Conservation (phyloP, 1,140 invertebrate species). For the Drosophila carrolli region DNA sequence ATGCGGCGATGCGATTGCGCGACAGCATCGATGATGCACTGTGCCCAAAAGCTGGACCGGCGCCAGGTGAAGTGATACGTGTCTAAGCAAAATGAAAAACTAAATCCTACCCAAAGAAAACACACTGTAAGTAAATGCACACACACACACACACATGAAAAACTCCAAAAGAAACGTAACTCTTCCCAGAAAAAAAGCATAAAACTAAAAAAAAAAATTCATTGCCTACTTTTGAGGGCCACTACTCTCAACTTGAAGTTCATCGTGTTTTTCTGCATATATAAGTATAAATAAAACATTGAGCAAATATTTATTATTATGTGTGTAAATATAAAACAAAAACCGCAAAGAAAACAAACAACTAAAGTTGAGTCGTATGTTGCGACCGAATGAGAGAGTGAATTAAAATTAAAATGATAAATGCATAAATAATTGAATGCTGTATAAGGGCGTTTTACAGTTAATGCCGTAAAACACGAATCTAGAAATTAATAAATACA, state of each 20-base stretch:
- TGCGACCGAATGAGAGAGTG: conserved; percentile 7
- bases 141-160: conserved; percentile 6
- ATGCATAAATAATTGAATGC: conserved; percentile 69
- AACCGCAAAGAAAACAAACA: conserved; percentile 18
- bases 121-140: conserved; percentile 57
- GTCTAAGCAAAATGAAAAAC: conserved; percentile 43
- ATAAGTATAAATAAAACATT: conserved; percentile 24
- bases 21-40: conserved; percentile 77
- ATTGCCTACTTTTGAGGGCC: conserved; percentile 17
- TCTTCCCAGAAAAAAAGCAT: background rate
- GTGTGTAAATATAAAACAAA: conserved; percentile 57
- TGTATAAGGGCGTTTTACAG: conserved; percentile 21
- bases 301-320: conserved; percentile 67
- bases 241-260: conserved; percentile 10
- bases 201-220: background rate
- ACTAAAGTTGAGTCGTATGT: background rate
- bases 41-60: conserved; percentile 59
- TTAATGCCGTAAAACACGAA: conserved; percentile 53
- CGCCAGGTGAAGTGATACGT: conserved; percentile 78
- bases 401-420: conserved; percentile 57
- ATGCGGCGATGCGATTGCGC: conserved; percentile 54
- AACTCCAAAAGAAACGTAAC: background rate
- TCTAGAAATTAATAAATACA: conserved; percentile 71
- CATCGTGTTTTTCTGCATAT: conserved; percentile 13
- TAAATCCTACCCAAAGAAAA: background rate